These are phyloP conservation scores for Upupa epops DNA, from an alignment of 2,113 vertebrate genomes.

Conservation along the genomic window DNA sequence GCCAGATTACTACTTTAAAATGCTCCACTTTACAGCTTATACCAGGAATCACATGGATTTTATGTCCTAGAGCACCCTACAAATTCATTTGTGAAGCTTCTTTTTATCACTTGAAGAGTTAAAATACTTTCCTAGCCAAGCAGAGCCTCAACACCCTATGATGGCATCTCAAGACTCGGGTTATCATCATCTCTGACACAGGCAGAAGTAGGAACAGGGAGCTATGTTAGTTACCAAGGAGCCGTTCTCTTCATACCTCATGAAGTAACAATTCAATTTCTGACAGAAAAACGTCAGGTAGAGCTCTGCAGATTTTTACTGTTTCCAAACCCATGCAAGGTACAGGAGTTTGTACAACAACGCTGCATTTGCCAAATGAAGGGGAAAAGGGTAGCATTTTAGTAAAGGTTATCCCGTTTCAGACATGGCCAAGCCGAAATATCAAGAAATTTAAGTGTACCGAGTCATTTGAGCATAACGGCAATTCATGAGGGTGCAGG, in stretches of 20 bases:
- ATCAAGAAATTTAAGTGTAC: not conserved
- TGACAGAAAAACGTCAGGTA: not conserved
- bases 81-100: fast-evolving
- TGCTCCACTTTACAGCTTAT: not conserved
- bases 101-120: not conserved
- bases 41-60: not conserved
- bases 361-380: not conserved
- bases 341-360: not conserved
- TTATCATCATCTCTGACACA: not conserved
- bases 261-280: not conserved
- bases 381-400: not conserved
- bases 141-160: not conserved
- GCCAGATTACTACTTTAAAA: not conserved
- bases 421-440: not conserved
- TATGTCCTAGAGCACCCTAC: not conserved
- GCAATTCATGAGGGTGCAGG: not conserved
- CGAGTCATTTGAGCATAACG: not conserved
- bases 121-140: not conserved
- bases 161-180: not conserved
- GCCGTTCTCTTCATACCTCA: not conserved
- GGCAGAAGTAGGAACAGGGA: not conserved
- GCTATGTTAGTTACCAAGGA: not conserved
- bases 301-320: not conserved
- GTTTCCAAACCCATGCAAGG: not conserved
- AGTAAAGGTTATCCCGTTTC: not conserved